phyloP scores from a whole-genome alignment of 2,888 invertebrate species.

The Xiphydria camelus region DNA sequence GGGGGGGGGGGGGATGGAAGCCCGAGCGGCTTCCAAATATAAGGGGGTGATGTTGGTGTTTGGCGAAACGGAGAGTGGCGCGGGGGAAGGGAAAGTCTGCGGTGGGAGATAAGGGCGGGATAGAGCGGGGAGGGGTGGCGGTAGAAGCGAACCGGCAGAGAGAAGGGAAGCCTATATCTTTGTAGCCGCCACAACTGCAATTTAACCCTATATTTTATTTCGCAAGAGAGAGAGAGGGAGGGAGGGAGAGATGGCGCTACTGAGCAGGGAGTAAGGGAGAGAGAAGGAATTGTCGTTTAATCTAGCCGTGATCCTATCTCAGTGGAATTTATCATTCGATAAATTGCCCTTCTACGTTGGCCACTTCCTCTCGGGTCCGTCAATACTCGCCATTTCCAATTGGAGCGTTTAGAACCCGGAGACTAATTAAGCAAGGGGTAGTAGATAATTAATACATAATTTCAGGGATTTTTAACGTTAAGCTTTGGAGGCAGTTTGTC shows the following conservation, averaged over 20 bases:
- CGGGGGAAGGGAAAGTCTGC: constrained; percentile 44
- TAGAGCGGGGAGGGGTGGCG: constrained; percentile 14
- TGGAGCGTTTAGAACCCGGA: constrained; percentile 21
- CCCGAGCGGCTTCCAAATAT: constrained; percentile 45
- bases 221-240: constrained; percentile 27
- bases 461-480: constrained; percentile 28
- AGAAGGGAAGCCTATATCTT: constrained; percentile 40
- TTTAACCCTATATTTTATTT: constrained; percentile 56
- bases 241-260: constrained; percentile 17
- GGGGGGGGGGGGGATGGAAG: constrained; percentile 19
- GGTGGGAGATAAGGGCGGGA: constrained; percentile 50
- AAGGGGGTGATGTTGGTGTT: constrained; percentile 42
- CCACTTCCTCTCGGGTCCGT: constrained; percentile 40
- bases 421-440: constrained; percentile 27
- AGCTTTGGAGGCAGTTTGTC: too few relatives aligned
- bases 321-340: constrained; percentile 56
- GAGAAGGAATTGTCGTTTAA: constrained; percentile 53
- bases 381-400: constrained; percentile 36
- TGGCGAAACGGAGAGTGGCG: constrained; percentile 38
- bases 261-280: constrained; percentile 19
- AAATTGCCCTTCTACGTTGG: constrained; percentile 51
- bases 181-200: constrained; percentile 44
- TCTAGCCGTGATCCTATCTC: constrained; percentile 56
- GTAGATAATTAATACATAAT: too few relatives aligned
- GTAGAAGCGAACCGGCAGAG: constrained; percentile 15